Base-by-base conservation (phyloP, 2,113 vertebrate species). In the Brachypteracias leptosomus region DNA sequence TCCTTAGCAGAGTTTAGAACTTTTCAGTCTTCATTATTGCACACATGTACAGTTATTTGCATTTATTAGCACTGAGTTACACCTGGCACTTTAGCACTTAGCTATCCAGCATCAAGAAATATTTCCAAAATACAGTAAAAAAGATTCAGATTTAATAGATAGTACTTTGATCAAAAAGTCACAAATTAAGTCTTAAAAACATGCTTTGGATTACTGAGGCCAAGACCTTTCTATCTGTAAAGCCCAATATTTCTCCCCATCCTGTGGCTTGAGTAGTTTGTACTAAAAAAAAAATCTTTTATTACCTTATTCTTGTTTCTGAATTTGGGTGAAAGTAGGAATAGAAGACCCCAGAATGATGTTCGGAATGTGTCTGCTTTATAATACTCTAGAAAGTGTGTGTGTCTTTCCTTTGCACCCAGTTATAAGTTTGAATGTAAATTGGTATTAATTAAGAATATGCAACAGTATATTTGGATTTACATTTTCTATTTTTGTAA, bases 401-500 rank as follows among this genome's bases (percentile, higher is more conserved):
- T 7, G 2, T 36, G 16, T 77, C 40, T 73, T 38, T 78, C 54
- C 61, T 85, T 85, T 85, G 47, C 33, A 44, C 20, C 5, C 31
- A 63, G 57, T 68, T 65, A 76, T 8, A 54, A 38, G 83, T 70
- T 33, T 85, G 58, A 88, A 62, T 33, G 35, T 68, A 47, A 88
- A 93, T 5, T 78, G 31, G 17, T 74, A 89, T 95, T 86, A 79
- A 58, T 61, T 38, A 93, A 62, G 47, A 85, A 76, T 33, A 87
- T 14, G 4, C 58, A 73, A 73, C 21, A 11, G 14, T 25, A 55
- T 61, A 89, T 70, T 82, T 85, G 25, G 40, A 91, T 83, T 85
- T 90, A 82, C 15, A 57, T 85, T 91, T 88, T 76, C 81, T 85
- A 10, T 68, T 73, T 70, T 77, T 90, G 63, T 44, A 93, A 96